phyloP scores from a whole-genome alignment of 1,140 invertebrate genomes.

The Drosophila sucinea region DNA sequence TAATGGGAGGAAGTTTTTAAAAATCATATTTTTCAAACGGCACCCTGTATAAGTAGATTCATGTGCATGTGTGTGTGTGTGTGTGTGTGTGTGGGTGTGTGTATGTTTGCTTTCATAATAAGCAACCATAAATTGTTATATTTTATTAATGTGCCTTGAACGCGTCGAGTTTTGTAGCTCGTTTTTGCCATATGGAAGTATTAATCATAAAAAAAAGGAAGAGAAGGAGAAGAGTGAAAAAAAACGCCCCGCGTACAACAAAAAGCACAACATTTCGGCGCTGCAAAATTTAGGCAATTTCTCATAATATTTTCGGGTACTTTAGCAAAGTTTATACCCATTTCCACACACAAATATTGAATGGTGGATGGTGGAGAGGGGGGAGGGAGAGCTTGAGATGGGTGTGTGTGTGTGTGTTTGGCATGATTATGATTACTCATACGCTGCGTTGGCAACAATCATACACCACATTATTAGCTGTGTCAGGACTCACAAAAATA shows the following conservation, averaged over 20 bases:
- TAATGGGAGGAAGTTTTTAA: neutral
- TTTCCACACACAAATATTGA: slow-evolving; percentile 55
- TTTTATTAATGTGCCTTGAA: slow-evolving; percentile 77
- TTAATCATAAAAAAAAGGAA: slow-evolving; percentile 58
- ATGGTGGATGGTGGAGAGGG: neutral
- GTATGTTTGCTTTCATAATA: slow-evolving; percentile 58
- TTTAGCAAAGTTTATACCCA: slow-evolving; percentile 67
- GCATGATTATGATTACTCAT: slow-evolving; percentile 79
- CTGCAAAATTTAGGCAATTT: slow-evolving; percentile 76
- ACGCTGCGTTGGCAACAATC: slow-evolving; percentile 79
- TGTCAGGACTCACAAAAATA: slow-evolving; percentile 75
- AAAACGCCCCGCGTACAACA: slow-evolving; percentile 29
- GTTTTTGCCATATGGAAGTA: slow-evolving; percentile 71
- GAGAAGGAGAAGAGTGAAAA: neutral
- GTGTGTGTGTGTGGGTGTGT: slow-evolving; percentile 28
- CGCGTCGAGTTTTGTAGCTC: slow-evolving; percentile 59
- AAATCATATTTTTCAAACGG: neutral
- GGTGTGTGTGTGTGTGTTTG: slow-evolving; percentile 19
- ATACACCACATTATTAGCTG: slow-evolving; percentile 77
- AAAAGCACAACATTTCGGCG: slow-evolving; percentile 58
- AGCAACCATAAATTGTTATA: slow-evolving; percentile 78
- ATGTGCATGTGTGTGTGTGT: slow-evolving; percentile 38
- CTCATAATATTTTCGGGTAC: slow-evolving; percentile 58
- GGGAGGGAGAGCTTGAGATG: neutral
- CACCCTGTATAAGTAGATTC: slow-evolving; percentile 15